A percentile compares a stretch with the other conserved stretches of the same genome.
Conservation (phyloP, 2,113 vertebrate genomes). For the Leptocoma aspasia region DNA sequence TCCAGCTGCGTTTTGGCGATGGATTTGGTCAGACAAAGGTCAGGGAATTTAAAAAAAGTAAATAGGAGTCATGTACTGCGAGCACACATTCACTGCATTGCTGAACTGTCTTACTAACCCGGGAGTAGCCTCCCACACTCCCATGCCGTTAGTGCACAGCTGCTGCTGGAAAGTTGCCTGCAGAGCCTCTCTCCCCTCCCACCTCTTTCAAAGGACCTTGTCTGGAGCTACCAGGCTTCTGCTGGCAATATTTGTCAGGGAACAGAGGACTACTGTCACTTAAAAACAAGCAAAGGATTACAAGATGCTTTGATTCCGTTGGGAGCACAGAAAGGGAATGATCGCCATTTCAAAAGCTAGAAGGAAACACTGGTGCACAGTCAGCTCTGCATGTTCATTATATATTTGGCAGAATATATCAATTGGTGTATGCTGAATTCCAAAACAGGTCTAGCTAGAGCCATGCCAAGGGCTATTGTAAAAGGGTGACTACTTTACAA, state of each 20-base stretch:
- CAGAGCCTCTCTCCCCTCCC: not conserved
- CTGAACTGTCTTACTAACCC: conserved; percentile 6
- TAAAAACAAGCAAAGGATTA: conserved; percentile 17
- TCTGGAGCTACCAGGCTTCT: conserved; percentile 30
- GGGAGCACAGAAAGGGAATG: not conserved
- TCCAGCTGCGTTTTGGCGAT: not conserved
- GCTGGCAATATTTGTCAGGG: not conserved
- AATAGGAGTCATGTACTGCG: not conserved
- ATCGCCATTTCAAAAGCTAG: not conserved
- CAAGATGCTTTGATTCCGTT: conserved; percentile 22
- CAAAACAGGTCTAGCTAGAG: not conserved
- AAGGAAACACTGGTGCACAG: not conserved
- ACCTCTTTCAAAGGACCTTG: not conserved
- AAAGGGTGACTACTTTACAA: not conserved
- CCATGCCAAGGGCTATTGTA: not conserved
- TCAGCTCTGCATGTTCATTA: not conserved
- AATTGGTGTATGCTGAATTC: not conserved
- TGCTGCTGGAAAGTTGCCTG: conserved; percentile 48
- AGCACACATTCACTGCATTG: conserved; percentile 1
- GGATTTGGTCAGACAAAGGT: conserved; percentile 11
- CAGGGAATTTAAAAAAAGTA: not conserved
- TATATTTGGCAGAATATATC: not conserved
- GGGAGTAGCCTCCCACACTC: conserved; percentile 4
- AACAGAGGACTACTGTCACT: conserved; percentile 20
- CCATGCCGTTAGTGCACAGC: conserved; percentile 4